Conservation (phyloP, 2,797 vertebrate genomes). For the Chelon labrosus region DNA sequence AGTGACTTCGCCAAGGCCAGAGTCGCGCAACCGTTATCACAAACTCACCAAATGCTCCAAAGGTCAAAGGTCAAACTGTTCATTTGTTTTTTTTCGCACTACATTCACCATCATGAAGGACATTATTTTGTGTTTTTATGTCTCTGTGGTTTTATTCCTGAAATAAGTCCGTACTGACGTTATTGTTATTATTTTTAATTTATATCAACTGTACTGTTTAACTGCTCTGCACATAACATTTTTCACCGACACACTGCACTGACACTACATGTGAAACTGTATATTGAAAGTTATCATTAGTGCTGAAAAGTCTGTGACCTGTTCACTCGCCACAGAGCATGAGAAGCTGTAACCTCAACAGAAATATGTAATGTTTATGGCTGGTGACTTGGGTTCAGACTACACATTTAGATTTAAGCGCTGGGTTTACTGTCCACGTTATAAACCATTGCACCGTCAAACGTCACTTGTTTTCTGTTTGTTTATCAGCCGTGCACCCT, state of each 20-base stretch:
- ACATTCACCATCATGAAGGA: slow-evolving; percentile 34
- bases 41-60: slow-evolving; percentile 50
- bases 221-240: slow-evolving; percentile 40
- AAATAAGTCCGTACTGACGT: slow-evolving; percentile 44
- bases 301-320: slow-evolving; percentile 13
- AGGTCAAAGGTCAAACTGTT: slow-evolving; percentile 42
- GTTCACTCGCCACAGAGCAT: slow-evolving; percentile 10
- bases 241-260: slow-evolving; percentile 36
- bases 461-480: slow-evolving; percentile 22
- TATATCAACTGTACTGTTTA: slow-evolving; percentile 50
- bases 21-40: slow-evolving; percentile 47
- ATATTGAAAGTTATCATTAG: slow-evolving; percentile 18
- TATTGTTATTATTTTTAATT: slow-evolving; percentile 38
- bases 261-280: slow-evolving; percentile 30
- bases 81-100: slow-evolving; percentile 44
- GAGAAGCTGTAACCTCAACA: slow-evolving; percentile 19
- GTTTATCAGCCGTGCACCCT: slow-evolving; percentile 5
- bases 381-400: slow-evolving; percentile 29
- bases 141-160: slow-evolving; percentile 46
- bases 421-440: slow-evolving; percentile 60
- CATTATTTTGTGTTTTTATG: slow-evolving; percentile 35
- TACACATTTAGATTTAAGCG: slow-evolving; percentile 43
- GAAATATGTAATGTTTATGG: slow-evolving; percentile 1
- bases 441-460: slow-evolving; percentile 52
- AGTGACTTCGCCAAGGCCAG: slow-evolving; percentile 33